Evolutionary conservation across 1,140 invertebrate species (phyloP).

Genomic region (Caenorhabditis inopinata): DNA sequence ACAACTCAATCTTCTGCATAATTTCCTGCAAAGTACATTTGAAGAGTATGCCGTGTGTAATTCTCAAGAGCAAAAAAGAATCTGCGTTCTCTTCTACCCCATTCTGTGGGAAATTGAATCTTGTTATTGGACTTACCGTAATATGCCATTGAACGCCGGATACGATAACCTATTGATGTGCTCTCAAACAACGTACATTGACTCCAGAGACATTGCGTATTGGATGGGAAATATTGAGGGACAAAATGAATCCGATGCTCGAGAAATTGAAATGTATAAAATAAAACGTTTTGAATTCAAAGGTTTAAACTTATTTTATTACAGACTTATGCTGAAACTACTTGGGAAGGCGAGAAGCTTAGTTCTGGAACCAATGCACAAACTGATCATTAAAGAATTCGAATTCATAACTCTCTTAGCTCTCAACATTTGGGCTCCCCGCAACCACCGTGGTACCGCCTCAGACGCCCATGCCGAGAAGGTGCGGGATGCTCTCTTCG

Average conservation of each 20-base stretch:
- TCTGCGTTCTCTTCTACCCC: neutral
- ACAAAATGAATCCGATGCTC: neutral
- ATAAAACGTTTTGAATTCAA: neutral
- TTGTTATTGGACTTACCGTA: neutral
- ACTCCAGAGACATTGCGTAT: neutral
- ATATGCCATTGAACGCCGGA: neutral
- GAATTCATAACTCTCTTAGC: neutral
- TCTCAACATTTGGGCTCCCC: conserved; percentile 3
- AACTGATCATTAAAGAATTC: neutral
- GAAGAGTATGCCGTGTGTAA: neutral
- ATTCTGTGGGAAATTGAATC: conserved; percentile 24
- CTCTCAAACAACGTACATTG: conserved; percentile 6
- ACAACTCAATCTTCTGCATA: conserved; percentile 3
- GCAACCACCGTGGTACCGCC: neutral
- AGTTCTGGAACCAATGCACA: conserved; percentile 4
- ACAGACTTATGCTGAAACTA: neutral
- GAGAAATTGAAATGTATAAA: neutral
- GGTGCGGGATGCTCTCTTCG: neutral
- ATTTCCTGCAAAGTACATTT: neutral
- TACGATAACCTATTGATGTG: neutral
- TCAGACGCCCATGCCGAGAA: neutral
- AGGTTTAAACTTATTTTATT: neutral
- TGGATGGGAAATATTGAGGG: neutral
- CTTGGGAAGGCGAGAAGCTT: neutral
- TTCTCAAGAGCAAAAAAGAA: neutral